Percentiles rank a stretch among this genome's conserved stretches.
These are phyloP conservation scores for Indri indri DNA, from an alignment of 2,113 vertebrate species.

Conservation along the genomic window DNA sequence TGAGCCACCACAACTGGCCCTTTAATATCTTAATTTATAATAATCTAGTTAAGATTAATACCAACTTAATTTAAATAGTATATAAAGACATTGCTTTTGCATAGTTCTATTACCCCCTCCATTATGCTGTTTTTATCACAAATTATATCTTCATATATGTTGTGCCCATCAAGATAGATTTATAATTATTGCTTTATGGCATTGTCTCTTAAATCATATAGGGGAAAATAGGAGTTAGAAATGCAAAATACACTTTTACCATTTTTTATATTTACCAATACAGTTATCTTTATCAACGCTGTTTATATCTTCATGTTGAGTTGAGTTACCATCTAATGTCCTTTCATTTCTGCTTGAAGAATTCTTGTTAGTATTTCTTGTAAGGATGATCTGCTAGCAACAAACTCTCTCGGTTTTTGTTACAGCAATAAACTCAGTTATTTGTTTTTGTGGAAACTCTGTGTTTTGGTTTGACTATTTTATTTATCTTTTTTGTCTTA, in stretches of 20 bases:
- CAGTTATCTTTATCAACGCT: not conserved
- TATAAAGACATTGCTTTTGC: not conserved
- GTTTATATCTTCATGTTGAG: not conserved
- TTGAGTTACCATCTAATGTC: not conserved
- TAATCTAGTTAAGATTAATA: not conserved
- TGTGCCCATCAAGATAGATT: not conserved
- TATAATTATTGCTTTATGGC: not conserved
- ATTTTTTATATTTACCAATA: not conserved
- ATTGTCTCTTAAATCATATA: not conserved
- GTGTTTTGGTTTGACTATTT: not conserved
- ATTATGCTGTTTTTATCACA: not conserved
- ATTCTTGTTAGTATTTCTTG: not conserved
- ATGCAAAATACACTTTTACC: not conserved
- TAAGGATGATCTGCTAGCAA: not conserved
- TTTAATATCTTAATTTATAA: constrained; percentile 13
- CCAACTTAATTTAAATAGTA: not conserved
- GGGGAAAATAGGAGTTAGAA: not conserved
- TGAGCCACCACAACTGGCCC: too few relatives aligned
- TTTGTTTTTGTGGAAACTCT: not conserved
- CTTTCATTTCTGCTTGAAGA: not conserved
- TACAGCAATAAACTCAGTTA: not conserved
- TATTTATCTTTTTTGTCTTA: not conserved
- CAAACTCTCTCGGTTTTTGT: not conserved
- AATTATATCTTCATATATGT: not conserved
- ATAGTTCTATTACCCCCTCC: not conserved